phyloP scores from a whole-genome alignment of 2,113 vertebrate species.

The Macroglossus sobrinus region DNA sequence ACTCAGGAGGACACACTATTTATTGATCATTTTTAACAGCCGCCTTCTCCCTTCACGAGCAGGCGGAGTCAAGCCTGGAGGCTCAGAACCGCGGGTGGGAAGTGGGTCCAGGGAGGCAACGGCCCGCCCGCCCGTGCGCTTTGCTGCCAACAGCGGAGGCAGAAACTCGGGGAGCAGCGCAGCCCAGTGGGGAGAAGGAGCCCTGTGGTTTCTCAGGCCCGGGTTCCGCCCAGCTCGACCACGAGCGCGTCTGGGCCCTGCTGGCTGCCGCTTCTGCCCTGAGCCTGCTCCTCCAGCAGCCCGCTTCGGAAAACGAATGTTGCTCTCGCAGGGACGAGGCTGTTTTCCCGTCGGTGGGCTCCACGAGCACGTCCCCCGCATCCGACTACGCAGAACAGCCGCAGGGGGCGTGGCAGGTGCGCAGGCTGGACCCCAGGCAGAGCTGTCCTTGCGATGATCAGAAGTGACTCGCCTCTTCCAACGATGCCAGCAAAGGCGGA shows the following conservation, averaged over 20 bases:
- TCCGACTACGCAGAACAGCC: background rate
- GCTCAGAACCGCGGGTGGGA: background rate
- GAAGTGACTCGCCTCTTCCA: background rate
- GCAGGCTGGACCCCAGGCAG: background rate
- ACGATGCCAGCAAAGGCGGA: background rate
- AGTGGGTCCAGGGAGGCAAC: background rate
- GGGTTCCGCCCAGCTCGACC: background rate
- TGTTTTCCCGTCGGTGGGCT: background rate
- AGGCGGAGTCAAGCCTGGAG: background rate
- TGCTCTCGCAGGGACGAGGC: background rate
- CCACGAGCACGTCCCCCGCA: too few relatives aligned
- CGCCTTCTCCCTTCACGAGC: background rate
- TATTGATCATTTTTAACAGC: background rate
- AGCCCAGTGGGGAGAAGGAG: background rate
- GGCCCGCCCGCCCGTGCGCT: background rate
- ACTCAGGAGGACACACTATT: background rate
- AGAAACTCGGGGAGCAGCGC: background rate
- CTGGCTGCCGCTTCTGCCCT: background rate
- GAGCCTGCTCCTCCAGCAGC: background rate
- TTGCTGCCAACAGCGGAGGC: background rate
- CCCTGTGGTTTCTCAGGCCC: background rate
- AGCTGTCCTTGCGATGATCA: background rate
- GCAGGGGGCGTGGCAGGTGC: fast-evolving
- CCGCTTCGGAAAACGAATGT: too few relatives aligned
- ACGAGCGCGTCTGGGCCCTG: too few relatives aligned